Base-by-base conservation (phyloP, 2,797 vertebrate genomes). In the Merluccius polli region DNA sequence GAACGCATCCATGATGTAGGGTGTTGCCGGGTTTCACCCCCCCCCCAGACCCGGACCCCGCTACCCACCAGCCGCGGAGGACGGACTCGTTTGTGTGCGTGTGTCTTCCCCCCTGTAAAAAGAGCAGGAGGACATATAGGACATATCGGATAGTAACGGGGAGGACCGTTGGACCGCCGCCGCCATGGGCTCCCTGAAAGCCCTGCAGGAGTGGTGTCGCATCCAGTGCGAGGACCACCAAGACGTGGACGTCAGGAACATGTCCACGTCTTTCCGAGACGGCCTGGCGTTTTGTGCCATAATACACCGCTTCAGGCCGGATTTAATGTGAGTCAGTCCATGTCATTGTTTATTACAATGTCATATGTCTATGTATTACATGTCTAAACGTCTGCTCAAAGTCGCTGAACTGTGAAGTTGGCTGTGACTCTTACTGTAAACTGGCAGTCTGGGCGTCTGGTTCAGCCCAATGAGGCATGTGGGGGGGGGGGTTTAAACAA, bases 291-390 rank as follows among this genome's bases (percentile, higher is more conserved):
- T 98, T 85, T 98, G 97, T 92, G 97, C 97, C 81, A 96, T 99
- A 77, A 97, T 98, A 59, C 97, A 99, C 88, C 94, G 92, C 33
- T 93, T 95, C 94, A 95, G 96, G 86, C 96, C 97, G 8, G 96
- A 98, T 77, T 87, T 98, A 77, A 95, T 98, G 97, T 99, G 89
- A 98, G 97, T 96, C n/a, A n/a, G n/a, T n/a, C n/a, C n/a, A n/a
- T n/a, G n/a, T n/a, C n/a, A n/a, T n/a, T n/a, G n/a, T n/a, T n/a
- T n/a, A n/a, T n/a, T n/a, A n/a, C n/a, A n/a, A n/a, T n/a, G n/a
- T n/a, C n/a, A n/a, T n/a, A n/a, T n/a, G n/a, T n/a, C n/a, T n/a
- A n/a, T n/a, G n/a, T n/a, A n/a, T n/a, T n/a, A n/a, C n/a, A n/a
- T n/a, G n/a, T n/a, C n/a, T n/a, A 52, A 65, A 24, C 59, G 11